Percentiles rank a stretch among this genome's conserved stretches.
Conservation (phyloP, 2,113 vertebrate genomes). For the Burhinus oedicnemus region DNA sequence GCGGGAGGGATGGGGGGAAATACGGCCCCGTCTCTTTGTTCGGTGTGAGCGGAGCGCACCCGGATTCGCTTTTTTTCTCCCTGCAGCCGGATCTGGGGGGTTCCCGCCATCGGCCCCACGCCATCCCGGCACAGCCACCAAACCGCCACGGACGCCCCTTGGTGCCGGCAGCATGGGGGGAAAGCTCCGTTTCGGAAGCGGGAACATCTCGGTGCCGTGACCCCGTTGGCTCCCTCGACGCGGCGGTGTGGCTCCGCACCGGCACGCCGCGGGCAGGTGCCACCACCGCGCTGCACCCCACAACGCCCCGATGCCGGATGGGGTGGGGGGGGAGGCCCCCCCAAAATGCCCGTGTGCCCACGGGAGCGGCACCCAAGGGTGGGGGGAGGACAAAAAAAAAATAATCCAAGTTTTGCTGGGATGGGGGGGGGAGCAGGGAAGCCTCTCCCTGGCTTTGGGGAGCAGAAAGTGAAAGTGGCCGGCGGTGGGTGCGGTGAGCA, state of each 20-base stretch:
- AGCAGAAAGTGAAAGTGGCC: slow-evolving; percentile 20
- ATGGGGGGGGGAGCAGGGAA: background rate
- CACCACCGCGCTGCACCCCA: background rate
- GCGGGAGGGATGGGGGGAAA: background rate
- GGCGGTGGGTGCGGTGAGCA: background rate
- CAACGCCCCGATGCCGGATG: fast-evolving
- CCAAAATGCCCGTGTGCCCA: fast-evolving
- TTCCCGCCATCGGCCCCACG: background rate
- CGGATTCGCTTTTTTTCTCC: background rate
- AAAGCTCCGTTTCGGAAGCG: background rate
- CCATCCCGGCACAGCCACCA: background rate
- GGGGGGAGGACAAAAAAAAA: background rate
- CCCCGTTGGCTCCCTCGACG: fast-evolving
- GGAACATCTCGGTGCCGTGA: fast-evolving
- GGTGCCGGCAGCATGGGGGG: background rate
- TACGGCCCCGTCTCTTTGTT: background rate
- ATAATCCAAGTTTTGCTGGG: background rate
- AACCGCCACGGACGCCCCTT: fast-evolving
- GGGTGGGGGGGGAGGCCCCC: no score
- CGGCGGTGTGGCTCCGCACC: background rate
- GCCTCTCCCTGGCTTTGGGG: background rate
- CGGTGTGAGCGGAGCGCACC: background rate
- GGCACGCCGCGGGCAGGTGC: background rate
- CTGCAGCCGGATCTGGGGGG: background rate
- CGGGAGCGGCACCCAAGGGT: no score